These are phyloP conservation scores for Podabrus alpinus DNA, from an alignment of 2,888 invertebrate genomes.

Conservation along the genomic window DNA sequence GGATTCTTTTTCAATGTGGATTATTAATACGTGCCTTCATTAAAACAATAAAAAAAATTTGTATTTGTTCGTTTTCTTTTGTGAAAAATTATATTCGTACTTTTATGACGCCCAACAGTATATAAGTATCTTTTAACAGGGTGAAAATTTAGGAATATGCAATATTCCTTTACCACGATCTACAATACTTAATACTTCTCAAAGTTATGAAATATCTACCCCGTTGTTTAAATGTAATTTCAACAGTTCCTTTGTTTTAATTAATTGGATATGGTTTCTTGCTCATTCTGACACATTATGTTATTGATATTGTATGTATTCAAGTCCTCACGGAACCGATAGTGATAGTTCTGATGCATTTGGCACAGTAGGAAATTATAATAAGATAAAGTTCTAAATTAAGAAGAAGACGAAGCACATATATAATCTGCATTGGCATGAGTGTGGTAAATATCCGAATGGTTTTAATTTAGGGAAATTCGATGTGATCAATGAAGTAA, in stretches of 20 bases:
- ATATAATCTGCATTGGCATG: no score
- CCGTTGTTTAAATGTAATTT: not conserved
- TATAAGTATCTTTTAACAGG: not conserved
- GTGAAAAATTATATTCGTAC: not conserved
- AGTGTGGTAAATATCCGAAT: no score
- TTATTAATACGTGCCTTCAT: not conserved
- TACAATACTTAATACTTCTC: not conserved
- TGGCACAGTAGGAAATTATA: no score
- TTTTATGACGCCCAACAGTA: not conserved
- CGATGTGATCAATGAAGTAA: no score
- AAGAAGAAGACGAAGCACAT: no score
- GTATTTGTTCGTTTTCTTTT: not conserved
- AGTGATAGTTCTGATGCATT: no score
- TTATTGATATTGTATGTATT: no score
- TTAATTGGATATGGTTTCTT: not conserved
- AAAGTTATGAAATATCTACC: not conserved
- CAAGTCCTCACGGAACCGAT: no score
- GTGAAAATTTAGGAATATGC: not conserved
- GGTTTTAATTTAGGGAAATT: no score
- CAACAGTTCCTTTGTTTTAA: not conserved
- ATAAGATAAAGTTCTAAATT: no score
- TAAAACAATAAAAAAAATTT: not conserved
- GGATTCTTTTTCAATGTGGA: slow-evolving; percentile 10
- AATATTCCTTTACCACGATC: not conserved
- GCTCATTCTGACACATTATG: no score